Conservation (phyloP, 2,888 invertebrate genomes). For the Drosophila heteroneura region DNA sequence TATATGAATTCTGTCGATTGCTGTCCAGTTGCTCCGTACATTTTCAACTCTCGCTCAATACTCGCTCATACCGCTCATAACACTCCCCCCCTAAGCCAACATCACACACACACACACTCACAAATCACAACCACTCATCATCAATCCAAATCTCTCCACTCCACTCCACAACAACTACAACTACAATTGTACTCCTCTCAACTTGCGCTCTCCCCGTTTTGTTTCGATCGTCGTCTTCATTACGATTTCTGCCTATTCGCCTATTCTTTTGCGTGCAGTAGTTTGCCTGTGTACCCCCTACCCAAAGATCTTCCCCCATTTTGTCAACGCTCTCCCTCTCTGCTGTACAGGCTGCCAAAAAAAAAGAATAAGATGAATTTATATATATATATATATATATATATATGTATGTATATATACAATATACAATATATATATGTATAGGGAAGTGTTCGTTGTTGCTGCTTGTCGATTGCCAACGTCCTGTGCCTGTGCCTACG, state of each 20-base stretch:
- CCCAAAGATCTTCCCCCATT: neutral
- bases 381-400: neutral
- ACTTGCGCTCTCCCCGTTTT: slow-evolving; percentile 17
- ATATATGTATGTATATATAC: neutral
- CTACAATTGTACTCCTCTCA: slow-evolving; percentile 1
- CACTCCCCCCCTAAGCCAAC: slow-evolving; percentile 69
- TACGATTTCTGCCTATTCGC: slow-evolving; percentile 9
- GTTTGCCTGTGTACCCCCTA: slow-evolving; percentile 32
- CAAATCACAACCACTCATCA: slow-evolving; percentile 33
- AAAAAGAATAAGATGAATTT: slow-evolving; percentile 4
- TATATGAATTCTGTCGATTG: slow-evolving; percentile 37
- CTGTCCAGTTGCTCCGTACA: slow-evolving; percentile 47
- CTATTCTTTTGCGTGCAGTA: slow-evolving; percentile 20
- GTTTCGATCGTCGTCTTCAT: slow-evolving; percentile 39
- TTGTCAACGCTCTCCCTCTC: slow-evolving; percentile 45
- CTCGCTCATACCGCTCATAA: slow-evolving; percentile 79
- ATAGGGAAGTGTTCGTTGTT: slow-evolving; percentile 72
- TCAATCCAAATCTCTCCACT: slow-evolving; percentile 34
- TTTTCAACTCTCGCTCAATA: slow-evolving; percentile 70
- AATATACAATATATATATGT: neutral
- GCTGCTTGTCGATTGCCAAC: slow-evolving; percentile 82
- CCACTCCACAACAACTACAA: slow-evolving; percentile 16
- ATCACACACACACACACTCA: slow-evolving; percentile 53
- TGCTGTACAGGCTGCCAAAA: slow-evolving; percentile 63
- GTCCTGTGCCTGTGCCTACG: slow-evolving; percentile 65